Evolutionary conservation across 2,888 invertebrate genomes (phyloP).

Genomic region (Cataglyphis livida): DNA sequence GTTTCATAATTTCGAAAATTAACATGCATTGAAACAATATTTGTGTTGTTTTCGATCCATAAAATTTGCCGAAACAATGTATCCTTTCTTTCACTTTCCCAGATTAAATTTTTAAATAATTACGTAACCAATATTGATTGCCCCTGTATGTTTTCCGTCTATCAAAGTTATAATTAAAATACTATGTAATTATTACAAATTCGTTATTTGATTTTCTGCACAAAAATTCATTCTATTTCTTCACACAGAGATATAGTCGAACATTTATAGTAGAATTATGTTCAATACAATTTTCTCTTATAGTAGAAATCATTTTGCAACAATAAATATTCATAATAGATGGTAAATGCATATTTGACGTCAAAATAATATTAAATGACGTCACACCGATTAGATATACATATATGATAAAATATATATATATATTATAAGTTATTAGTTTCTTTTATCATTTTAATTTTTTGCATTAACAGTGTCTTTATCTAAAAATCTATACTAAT

Average conservation of each 20-base stretch:
- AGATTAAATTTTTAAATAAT: conserved; percentile 47
- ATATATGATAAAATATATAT: too few species aligned
- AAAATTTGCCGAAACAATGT: conserved; percentile 39
- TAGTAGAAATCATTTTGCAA: neutral
- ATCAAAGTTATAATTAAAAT: conserved; percentile 46
- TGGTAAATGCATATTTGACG: neutral
- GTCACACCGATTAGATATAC: too few species aligned
- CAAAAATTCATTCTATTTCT: conserved; percentile 15
- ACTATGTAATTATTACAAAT: conserved; percentile 30
- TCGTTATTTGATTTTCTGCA: conserved; percentile 31
- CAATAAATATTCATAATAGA: neutral
- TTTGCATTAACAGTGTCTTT: too few species aligned
- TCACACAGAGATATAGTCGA: neutral
- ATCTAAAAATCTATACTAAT: too few species aligned
- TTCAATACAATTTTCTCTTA: neutral
- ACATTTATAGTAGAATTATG: conserved; percentile 10
- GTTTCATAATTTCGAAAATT: conserved; percentile 17
- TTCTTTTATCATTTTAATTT: too few species aligned
- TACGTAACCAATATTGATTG: conserved; percentile 28
- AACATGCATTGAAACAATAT: conserved; percentile 2
- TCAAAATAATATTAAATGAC: neutral
- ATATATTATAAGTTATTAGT: too few species aligned
- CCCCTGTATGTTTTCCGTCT: conserved; percentile 25
- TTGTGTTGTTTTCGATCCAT: conserved; percentile 16
- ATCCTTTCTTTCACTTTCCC: conserved; percentile 24